Percentiles rank a stretch among this genome's conserved stretches.
These are phyloP conservation scores for Apus apus DNA, from an alignment of 2,113 vertebrate species.

Conservation along the genomic window DNA sequence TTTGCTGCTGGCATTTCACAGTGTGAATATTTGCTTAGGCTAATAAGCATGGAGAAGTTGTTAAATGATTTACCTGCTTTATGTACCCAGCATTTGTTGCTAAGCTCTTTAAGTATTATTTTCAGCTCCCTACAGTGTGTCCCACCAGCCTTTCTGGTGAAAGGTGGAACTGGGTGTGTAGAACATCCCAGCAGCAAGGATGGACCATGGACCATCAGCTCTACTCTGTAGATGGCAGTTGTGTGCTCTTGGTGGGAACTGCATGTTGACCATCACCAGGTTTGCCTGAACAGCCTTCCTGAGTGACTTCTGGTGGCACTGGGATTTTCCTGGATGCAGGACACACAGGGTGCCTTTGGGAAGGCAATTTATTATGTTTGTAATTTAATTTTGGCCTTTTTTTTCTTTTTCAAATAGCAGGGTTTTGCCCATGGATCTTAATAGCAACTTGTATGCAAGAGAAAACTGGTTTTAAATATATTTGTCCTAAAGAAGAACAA, in stretches of 20 bases:
- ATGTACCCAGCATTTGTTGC: neutral
- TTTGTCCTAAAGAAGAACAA: neutral
- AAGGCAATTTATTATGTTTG: neutral
- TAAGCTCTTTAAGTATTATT: neutral
- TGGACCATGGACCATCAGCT: neutral
- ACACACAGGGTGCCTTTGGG: neutral
- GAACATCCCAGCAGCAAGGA: neutral
- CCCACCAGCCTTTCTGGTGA: neutral
- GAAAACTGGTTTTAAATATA: neutral
- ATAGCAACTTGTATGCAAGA: neutral
- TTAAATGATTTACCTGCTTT: conserved; percentile 43
- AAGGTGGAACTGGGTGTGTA: neutral
- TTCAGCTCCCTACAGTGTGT: neutral
- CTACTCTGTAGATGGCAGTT: neutral
- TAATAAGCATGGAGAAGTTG: neutral
- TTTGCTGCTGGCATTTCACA: neutral
- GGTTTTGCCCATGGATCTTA: neutral
- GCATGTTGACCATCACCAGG: rapidly evolving
- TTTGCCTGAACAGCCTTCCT: neutral
- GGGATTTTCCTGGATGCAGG: neutral
- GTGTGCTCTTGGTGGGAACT: neutral
- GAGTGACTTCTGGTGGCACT: neutral
- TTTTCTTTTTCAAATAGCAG: neutral
- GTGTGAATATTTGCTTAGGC: conserved; percentile 38
- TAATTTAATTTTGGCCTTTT: neutral